Conservation (phyloP, 2,888 invertebrate genomes). For the Crepidodera aurea region DNA sequence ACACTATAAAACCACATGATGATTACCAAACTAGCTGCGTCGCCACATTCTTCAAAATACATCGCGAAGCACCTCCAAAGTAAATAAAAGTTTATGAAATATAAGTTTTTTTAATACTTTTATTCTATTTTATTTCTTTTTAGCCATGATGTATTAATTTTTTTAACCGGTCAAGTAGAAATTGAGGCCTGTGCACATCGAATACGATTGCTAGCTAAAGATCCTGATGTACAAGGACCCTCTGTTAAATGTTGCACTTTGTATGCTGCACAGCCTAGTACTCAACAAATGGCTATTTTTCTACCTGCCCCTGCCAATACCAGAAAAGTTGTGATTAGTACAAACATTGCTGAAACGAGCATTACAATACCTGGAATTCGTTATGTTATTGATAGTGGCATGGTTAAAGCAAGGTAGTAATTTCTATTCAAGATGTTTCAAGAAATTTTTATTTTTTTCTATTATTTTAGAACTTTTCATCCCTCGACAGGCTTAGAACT, state of each 20-base stretch:
- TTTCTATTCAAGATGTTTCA: background rate
- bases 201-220: slow-evolving; percentile 76
- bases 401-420: slow-evolving; percentile 83
- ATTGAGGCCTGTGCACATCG: slow-evolving; percentile 85
- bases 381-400: slow-evolving; percentile 90
- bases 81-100: slow-evolving; percentile 60
- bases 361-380: slow-evolving; percentile 93
- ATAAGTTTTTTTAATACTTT: slow-evolving; percentile 1
- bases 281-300: slow-evolving; percentile 89
- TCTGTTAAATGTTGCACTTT: slow-evolving; percentile 83
- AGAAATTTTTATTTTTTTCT: background rate
- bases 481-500: slow-evolving; percentile 84
- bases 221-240: slow-evolving; percentile 69
- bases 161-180: slow-evolving; percentile 96
- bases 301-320: slow-evolving; percentile 73
- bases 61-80: slow-evolving; percentile 81
- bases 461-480: slow-evolving; percentile 73
- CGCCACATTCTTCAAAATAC: slow-evolving; percentile 89
- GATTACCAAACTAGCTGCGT: slow-evolving; percentile 87
- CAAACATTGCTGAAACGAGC: slow-evolving; percentile 98
- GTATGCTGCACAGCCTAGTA: slow-evolving; percentile 88
- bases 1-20: slow-evolving; percentile 74
- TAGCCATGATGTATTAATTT: slow-evolving; percentile 90
- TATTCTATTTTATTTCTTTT: slow-evolving; percentile 23
- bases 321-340: slow-evolving; percentile 92